Percentiles rank a stretch among this genome's conserved stretches.
These are phyloP conservation scores for Aphidius ervi DNA, from an alignment of 1,140 invertebrate species.

Conservation along the genomic window DNA sequence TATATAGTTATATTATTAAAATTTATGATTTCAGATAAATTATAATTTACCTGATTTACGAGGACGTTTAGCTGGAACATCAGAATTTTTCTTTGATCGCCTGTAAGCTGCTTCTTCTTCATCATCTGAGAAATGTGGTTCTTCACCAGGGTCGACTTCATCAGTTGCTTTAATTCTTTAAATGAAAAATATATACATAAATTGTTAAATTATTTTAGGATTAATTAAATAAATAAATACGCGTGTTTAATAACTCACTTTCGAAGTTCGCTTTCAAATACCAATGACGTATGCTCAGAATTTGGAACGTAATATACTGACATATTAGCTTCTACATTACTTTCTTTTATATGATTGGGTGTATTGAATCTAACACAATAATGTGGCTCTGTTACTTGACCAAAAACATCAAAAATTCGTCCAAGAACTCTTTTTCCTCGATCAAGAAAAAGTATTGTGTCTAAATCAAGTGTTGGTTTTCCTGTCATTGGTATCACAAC, in stretches of 20 bases:
- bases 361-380: slow-evolving; percentile 83
- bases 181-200: slow-evolving; percentile 27
- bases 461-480: slow-evolving; percentile 75
- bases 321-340: slow-evolving; percentile 61
- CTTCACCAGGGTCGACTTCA: slow-evolving; percentile 81
- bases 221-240: slow-evolving; percentile 8
- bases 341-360: slow-evolving; percentile 65
- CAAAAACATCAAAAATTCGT: slow-evolving; percentile 87
- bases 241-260: slow-evolving; percentile 53
- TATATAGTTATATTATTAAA: background rate
- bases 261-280: slow-evolving; percentile 68
- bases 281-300: slow-evolving; percentile 68
- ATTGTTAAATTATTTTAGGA: slow-evolving; percentile 5
- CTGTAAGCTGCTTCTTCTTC: slow-evolving; percentile 67
- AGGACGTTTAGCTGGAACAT: slow-evolving; percentile 13
- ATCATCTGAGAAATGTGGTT: slow-evolving; percentile 88
- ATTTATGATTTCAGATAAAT: background rate
- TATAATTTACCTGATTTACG: background rate
- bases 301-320: slow-evolving; percentile 77
- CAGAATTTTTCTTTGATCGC: slow-evolving; percentile 36
- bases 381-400: slow-evolving; percentile 70
- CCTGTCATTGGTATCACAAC: slow-evolving; percentile 46
- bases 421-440: slow-evolving; percentile 69
- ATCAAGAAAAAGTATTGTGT: slow-evolving; percentile 78
- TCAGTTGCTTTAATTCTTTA: slow-evolving; percentile 72